These are phyloP conservation scores for Odontomachus brunneus DNA, from an alignment of 1,140 invertebrate species.

Conservation along the genomic window DNA sequence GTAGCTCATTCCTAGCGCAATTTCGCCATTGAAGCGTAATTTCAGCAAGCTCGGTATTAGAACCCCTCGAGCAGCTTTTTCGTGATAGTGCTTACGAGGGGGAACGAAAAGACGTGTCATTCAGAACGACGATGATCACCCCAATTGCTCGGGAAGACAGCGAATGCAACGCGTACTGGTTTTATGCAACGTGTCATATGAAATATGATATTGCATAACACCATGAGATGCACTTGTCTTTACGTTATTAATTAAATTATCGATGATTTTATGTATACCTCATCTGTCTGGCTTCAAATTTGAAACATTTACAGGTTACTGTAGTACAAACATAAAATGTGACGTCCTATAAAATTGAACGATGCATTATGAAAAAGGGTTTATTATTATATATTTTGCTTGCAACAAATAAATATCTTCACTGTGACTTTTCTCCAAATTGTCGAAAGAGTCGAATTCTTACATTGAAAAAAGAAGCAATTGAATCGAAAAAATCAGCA, in stretches of 20 bases:
- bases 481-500: too few relatives aligned
- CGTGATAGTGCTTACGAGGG: conserved; percentile 64
- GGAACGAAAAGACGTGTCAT: conserved; percentile 63
- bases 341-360: too few relatives aligned
- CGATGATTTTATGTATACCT: neutral
- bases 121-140: conserved; percentile 43
- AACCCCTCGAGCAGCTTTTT: conserved; percentile 68
- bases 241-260: too few relatives aligned
- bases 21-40: conserved; percentile 75
- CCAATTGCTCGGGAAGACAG: conserved; percentile 20
- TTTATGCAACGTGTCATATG: neutral
- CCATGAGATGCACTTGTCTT: neutral
- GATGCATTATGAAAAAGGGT: too few relatives aligned
- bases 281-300: too few relatives aligned
- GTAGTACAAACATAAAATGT: too few relatives aligned
- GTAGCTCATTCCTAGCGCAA: conserved; percentile 75
- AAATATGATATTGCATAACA: conserved; percentile 18
- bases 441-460: too few relatives aligned
- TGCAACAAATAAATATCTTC: too few relatives aligned
- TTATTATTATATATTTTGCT: too few relatives aligned
- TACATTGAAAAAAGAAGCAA: too few relatives aligned
- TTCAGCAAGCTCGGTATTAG: conserved; percentile 68
- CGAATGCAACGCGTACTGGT: conserved; percentile 18
- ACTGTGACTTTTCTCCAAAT: too few relatives aligned
- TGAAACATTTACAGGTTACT: too few relatives aligned